Evolutionary conservation across 2,113 vertebrate species (phyloP).

Genomic region (Calidris pugnax): DNA sequence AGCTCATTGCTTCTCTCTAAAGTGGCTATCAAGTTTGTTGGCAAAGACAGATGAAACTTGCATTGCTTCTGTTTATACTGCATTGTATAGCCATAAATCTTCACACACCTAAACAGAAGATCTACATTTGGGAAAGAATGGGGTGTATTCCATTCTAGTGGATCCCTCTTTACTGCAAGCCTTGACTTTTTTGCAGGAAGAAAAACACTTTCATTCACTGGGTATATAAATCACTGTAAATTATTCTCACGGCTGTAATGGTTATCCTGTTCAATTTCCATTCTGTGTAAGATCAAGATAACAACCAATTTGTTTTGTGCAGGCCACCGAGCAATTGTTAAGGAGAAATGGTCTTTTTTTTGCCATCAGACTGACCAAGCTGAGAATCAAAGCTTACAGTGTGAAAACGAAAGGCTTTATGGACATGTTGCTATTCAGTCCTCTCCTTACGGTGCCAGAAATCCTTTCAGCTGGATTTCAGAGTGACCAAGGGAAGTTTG

Average conservation of each 20-base stretch:
- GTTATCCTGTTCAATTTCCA: conserved; percentile 15
- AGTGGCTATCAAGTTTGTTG: neutral
- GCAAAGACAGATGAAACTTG: neutral
- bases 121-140: neutral
- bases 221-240: neutral
- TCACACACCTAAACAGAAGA: neutral
- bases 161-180: neutral
- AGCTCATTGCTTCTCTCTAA: neutral
- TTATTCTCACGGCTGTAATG: neutral
- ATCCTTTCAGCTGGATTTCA: neutral
- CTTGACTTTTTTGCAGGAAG: neutral
- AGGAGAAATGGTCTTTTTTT: neutral
- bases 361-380: neutral
- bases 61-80: neutral
- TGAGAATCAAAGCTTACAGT: neutral
- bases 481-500: neutral
- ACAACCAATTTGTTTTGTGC: conserved; percentile 11
- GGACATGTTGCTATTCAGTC: neutral
- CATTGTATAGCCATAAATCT: neutral
- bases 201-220: neutral
- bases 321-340: neutral
- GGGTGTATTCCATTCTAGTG: neutral
- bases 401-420: neutral
- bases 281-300: neutral
- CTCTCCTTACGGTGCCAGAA: neutral